Base-by-base conservation (phyloP, 1,140 invertebrate species). In the Trypoxylus dichotomus region DNA sequence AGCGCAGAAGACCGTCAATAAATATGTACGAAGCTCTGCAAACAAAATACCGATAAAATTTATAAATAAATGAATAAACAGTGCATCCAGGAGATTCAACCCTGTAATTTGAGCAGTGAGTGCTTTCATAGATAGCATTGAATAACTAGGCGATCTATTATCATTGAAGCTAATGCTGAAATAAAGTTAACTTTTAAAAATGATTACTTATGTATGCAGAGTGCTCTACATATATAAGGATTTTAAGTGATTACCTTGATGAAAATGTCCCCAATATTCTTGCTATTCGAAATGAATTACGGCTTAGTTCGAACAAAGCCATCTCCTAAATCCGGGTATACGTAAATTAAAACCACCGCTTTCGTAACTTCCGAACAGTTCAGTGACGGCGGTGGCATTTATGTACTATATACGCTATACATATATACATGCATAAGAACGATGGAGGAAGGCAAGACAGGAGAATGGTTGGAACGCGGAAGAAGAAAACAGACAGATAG, bases 291-390 rank as follows among this genome's bases (percentile, higher is more conserved):
- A 68, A 29, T 25, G 60, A 68, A 68, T 68, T 29, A 68, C 24
- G 27, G 60, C 60, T 68, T 68, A 68, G 7, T 27, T 24, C 60
- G 60, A 68, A 68, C 60, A 68, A 63, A 63, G 60, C 24, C 47
- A 5, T 1, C 27, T 68, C 11, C 60, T 21, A 68, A 68, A 68
- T 27, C 24, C 60, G 5, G 24, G 60, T 24, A 24, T 24, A 68
- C 27, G 60, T 29, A 27, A 68, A 68, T 68, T 68, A 68, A 68
- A 68, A 68, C 19, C 60, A 15, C 21, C 60, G 60, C 21, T 68
- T 7, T 29, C 60, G 60, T 68, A 24, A 29, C 1, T 68, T 25
- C 15, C 21, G 21, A 29, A 68, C 13, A 68, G 10, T 68, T 27
- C 47, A n/a, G 19, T n/a, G 43, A 13, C 43, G n/a, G n/a, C 13